Evolutionary conservation across 2,113 vertebrate species (phyloP), one percentile per base, ranked within the genome.

Genomic region (Equus quagga): DNA sequence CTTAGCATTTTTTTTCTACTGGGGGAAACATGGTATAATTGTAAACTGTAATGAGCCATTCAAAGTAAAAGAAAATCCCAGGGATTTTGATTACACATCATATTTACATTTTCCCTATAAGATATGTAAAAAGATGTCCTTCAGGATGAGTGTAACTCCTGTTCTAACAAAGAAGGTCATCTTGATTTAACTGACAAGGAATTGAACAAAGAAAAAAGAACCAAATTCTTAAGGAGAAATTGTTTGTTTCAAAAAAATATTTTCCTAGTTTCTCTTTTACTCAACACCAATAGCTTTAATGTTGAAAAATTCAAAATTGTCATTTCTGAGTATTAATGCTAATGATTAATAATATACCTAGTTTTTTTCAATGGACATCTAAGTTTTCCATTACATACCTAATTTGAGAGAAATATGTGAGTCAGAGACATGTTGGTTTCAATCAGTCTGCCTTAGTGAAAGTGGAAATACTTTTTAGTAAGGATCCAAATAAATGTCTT

Each of bases 161-260:
- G 56, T 97, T 98, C 54, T n/a, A 98, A 24, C 56, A 97, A 33
- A 95, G 54, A 97, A 97, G 84, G 60, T 83, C 84, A 33, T 49
- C 79, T 97, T 89, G 60, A 95, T 67, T 98, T 84, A 79, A 49
- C 33, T 70, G 15, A 73, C 81, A 90, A 94, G 78, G 75, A 98
- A 92, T 1, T 85, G 44, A 93, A 96, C 56, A 14, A 3, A 58
- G 23, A 41, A 18, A 51, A 67, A 82, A 93, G 67, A 95, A 96
- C 78, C 36, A 94, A 86, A 60, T 65, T 93, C 46, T 97, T 80
- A 56, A 96, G 64, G 69, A 97, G 54, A 33, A 95, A 15, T 82
- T 95, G 85, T 69, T 26, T 76, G 19, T 51, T 51, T 92, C n/a
- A 72, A 0, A 18, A 13, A 89, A 51, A 62, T 13, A 23, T 11